A percentile compares a stretch with the other conserved stretches of the same genome.
phyloP scores from a whole-genome alignment of 2,113 vertebrate species.

The Miniopterus natalensis region DNA sequence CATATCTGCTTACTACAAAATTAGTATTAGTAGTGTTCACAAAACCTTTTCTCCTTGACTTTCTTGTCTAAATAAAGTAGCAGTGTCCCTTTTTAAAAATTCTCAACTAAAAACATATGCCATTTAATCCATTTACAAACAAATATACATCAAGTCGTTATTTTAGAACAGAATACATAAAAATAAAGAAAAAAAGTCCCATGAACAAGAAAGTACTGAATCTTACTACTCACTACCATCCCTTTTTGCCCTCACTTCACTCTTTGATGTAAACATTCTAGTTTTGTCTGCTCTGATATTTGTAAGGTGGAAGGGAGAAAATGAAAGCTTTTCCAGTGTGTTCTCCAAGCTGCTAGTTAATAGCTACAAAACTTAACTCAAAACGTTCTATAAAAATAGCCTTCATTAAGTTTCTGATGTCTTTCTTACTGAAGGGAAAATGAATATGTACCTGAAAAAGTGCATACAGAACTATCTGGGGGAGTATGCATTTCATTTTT shows the following conservation, averaged over 20 bases:
- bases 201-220: constrained; percentile 50
- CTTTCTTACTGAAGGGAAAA: background rate
- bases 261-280: background rate
- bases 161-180: constrained; percentile 28
- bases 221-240: background rate
- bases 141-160: constrained; percentile 29
- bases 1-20: constrained; percentile 1
- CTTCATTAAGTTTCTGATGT: constrained; percentile 62
- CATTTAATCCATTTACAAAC: constrained; percentile 24
- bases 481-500: constrained; percentile 40
- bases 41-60: background rate
- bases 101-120: background rate
- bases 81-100: background rate
- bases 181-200: background rate
- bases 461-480: constrained; percentile 35
- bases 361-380: constrained; percentile 50
- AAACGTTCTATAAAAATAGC: constrained; percentile 50
- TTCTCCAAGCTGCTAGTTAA: constrained; percentile 63
- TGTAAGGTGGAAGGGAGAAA: constrained; percentile 20
- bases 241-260: background rate
- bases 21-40: constrained; percentile 1
- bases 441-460: constrained; percentile 31
- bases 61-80: background rate
- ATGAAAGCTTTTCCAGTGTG: constrained; percentile 48
- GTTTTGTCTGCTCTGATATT: constrained; percentile 56